phyloP scores from a whole-genome alignment of 2,888 invertebrate species.

The Papilio protenor region DNA sequence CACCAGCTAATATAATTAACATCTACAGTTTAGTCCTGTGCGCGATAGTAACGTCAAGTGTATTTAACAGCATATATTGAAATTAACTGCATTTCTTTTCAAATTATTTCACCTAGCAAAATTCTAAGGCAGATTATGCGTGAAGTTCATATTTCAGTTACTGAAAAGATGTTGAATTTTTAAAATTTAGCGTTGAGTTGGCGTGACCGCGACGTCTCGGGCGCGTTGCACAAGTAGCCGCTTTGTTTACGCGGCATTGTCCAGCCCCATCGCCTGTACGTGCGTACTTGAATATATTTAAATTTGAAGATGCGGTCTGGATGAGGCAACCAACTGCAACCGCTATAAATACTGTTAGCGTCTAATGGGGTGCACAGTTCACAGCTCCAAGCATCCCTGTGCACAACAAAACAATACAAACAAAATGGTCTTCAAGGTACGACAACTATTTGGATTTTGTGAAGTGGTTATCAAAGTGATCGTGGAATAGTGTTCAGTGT shows the following conservation, averaged over 20 bases:
- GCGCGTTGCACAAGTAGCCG: conserved; percentile 75
- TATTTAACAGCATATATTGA: not conserved
- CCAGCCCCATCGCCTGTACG: conserved; percentile 77
- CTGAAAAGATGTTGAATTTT: conserved; percentile 60
- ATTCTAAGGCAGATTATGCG: conserved; percentile 52
- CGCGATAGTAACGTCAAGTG: not conserved
- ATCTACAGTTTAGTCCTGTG: not conserved
- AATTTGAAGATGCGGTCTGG: conserved; percentile 83
- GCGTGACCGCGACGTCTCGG: conserved; percentile 75
- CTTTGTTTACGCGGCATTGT: conserved; percentile 81
- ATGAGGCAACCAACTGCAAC: conserved; percentile 74
- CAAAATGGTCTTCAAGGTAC: conserved; percentile 81
- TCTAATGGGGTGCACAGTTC: conserved; percentile 74
- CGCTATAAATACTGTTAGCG: conserved; percentile 75
- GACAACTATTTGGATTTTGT: conserved; percentile 57
- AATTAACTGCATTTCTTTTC: conserved; percentile 8
- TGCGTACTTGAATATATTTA: conserved; percentile 84
- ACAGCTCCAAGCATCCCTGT: conserved; percentile 72
- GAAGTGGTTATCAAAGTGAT: conserved; percentile 55
- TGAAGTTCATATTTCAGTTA: conserved; percentile 58
- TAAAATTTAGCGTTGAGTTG: conserved; percentile 63
- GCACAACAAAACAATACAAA: conserved; percentile 64
- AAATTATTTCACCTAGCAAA: conserved; percentile 50
- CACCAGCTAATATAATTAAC: not conserved
- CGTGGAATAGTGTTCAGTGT: conserved; percentile 46